Percentiles rank a stretch among this genome's conserved stretches.
Evolutionary conservation across 1,140 invertebrate species (phyloP).

Genomic region (Reticulitermes speratus): DNA sequence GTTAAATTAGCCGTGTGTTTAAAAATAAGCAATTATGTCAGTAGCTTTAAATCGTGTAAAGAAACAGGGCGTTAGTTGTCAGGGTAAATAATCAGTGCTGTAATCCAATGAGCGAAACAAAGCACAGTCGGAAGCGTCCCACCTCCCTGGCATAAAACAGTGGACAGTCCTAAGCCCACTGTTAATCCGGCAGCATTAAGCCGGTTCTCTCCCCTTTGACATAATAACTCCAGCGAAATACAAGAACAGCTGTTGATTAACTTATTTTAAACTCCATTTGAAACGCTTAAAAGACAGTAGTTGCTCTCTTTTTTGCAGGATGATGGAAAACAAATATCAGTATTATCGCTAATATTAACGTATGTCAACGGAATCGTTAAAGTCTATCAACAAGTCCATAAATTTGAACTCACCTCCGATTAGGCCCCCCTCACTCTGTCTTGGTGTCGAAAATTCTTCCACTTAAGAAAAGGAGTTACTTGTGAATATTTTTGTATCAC

Average conservation of each 20-base stretch:
- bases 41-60: neutral
- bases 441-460: neutral
- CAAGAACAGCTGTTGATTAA: conserved; percentile 13
- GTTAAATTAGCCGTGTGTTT: neutral
- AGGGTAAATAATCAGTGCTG: neutral
- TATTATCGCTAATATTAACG: neutral
- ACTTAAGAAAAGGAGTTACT: neutral
- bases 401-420: neutral
- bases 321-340: neutral
- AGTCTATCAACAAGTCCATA: neutral
- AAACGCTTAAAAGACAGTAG: neutral
- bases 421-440: neutral
- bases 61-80: neutral
- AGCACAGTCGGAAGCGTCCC: neutral
- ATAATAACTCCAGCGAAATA: neutral
- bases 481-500: neutral
- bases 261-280: conserved; percentile 4
- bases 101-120: conserved; percentile 6
- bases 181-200: neutral
- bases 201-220: neutral
- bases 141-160: neutral
- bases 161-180: conserved; percentile 1
- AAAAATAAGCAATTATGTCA: neutral
- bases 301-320: neutral
- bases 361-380: neutral